phyloP scores from a whole-genome alignment of 2,113 vertebrate genomes.

The Carassius auratus region DNA sequence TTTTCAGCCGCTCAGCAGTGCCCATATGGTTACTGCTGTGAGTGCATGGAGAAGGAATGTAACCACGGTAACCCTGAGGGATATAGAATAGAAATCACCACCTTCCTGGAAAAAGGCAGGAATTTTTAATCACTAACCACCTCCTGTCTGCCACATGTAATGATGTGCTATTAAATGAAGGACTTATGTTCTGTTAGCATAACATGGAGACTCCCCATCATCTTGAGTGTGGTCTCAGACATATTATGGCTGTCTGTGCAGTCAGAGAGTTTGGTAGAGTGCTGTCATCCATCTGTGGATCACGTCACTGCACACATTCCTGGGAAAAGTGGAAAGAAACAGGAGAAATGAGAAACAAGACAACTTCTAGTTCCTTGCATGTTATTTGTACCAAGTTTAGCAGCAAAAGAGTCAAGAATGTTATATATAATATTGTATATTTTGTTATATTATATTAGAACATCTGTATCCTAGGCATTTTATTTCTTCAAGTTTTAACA shows the following conservation, averaged over 20 bases:
- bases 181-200: not conserved
- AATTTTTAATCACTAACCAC: slow-evolving; percentile 4
- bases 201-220: slow-evolving; percentile 2
- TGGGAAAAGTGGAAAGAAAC: not conserved
- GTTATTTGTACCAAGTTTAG: not conserved
- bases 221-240: slow-evolving; percentile 14
- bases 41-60: not conserved
- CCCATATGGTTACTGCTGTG: slow-evolving; percentile 4
- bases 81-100: not conserved
- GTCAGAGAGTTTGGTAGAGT: not conserved
- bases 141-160: not conserved
- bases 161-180: slow-evolving; percentile 16
- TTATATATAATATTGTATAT: not conserved
- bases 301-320: not conserved
- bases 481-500: slow-evolving; percentile 14
- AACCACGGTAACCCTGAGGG: not conserved
- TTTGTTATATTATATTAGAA: too few species aligned
- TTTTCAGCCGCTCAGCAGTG: not conserved
- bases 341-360: not conserved
- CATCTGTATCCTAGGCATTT: too few species aligned
- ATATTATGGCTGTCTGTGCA: not conserved
- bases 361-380: not conserved
- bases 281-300: not conserved
- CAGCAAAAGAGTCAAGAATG: too few species aligned
- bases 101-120: not conserved